phyloP scores from a whole-genome alignment of 2,113 vertebrate genomes.

The Eupsittula cactorum region DNA sequence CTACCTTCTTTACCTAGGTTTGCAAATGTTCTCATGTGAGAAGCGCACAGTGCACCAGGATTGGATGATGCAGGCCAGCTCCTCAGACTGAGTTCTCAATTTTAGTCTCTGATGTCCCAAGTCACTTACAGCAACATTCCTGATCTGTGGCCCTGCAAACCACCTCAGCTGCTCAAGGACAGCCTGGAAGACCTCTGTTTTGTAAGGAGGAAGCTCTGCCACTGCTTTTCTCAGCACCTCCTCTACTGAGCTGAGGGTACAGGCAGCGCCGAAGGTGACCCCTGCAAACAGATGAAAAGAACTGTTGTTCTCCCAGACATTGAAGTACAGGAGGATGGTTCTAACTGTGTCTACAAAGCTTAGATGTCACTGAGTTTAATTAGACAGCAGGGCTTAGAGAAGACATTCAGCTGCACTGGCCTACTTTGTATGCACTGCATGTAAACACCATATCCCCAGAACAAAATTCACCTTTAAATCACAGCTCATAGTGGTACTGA shows the following conservation, averaged over 20 bases:
- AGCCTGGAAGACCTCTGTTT: constrained; percentile 84
- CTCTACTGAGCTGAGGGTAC: constrained; percentile 81
- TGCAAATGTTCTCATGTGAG: not conserved
- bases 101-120: not conserved
- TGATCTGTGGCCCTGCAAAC: constrained; percentile 93
- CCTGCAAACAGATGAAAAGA: constrained; percentile 70
- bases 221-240: constrained; percentile 76
- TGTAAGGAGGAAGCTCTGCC: constrained; percentile 74
- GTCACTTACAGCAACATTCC: constrained; percentile 91
- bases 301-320: not conserved
- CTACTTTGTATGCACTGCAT: not conserved
- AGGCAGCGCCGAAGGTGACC: constrained; percentile 85
- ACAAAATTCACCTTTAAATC: not conserved
- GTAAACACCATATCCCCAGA: not conserved
- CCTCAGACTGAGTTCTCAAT: not conserved
- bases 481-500: not conserved
- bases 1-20: not conserved
- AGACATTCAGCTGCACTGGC: not conserved
- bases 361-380: not conserved
- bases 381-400: not conserved
- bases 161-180: constrained; percentile 90
- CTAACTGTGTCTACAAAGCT: not conserved
- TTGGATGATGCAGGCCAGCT: not conserved
- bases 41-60: not conserved
- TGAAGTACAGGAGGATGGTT: not conserved